These are phyloP conservation scores for Liopterus haemorrhoidalis DNA, from an alignment of 2,888 invertebrate species.

Conservation along the genomic window DNA sequence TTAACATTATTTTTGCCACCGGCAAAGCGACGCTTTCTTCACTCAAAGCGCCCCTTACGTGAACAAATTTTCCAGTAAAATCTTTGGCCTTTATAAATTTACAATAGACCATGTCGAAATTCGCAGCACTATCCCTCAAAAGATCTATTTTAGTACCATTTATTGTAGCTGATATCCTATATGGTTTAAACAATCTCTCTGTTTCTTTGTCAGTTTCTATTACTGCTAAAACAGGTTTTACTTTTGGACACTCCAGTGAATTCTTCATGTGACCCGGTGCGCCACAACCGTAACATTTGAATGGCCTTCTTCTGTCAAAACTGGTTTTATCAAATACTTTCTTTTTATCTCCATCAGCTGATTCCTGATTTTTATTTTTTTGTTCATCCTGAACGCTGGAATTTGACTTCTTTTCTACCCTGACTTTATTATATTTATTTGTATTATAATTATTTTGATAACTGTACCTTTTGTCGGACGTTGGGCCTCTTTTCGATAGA, in stretches of 20 bases:
- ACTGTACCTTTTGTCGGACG: neutral
- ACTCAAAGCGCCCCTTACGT: neutral
- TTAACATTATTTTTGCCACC: neutral
- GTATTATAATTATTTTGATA: neutral
- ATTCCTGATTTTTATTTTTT: too few relatives aligned
- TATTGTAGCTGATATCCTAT: neutral
- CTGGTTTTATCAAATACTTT: slow-evolving; percentile 1
- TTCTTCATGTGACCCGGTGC: neutral
- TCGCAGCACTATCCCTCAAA: slow-evolving; percentile 1
- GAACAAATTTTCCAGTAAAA: slow-evolving; percentile 2
- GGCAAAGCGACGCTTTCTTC: slow-evolving; percentile 5
- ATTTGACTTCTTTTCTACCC: too few relatives aligned
- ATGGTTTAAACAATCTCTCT: slow-evolving; percentile 4
- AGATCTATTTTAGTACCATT: neutral
- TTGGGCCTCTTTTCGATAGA: neutral
- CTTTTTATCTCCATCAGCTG: neutral
- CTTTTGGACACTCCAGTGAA: slow-evolving; percentile 5
- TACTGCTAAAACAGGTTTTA: neutral
- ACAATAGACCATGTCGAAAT: neutral
- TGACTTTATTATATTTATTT: too few relatives aligned
- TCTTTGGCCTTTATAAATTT: slow-evolving; percentile 1
- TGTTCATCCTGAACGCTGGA: too few relatives aligned
- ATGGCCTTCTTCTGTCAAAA: slow-evolving; percentile 7
- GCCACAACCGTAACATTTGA: slow-evolving; percentile 6
- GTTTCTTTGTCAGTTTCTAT: neutral